phyloP scores from a whole-genome alignment of 2,797 vertebrate genomes.

The Fratercula arctica region DNA sequence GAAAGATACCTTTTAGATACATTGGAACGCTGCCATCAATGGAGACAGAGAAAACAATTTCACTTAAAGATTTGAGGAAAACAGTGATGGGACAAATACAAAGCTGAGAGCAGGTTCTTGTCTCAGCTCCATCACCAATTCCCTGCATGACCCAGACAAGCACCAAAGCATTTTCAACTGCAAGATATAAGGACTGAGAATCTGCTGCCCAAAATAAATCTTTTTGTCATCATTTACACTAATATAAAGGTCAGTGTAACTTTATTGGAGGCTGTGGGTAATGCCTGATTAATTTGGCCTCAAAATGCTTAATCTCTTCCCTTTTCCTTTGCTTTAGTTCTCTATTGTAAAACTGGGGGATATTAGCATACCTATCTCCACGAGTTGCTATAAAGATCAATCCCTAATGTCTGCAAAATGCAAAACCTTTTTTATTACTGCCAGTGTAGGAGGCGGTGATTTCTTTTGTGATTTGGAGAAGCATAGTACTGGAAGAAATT shows the following conservation, averaged over 20 bases:
- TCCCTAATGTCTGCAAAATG: constrained; percentile 56
- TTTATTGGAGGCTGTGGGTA: background rate
- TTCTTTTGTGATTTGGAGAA: constrained; percentile 65
- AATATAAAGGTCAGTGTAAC: background rate
- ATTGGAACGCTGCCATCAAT: background rate
- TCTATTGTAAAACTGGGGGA: constrained; percentile 20
- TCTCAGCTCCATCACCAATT: background rate
- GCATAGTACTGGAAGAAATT: constrained; percentile 40
- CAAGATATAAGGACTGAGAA: background rate
- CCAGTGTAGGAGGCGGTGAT: constrained; percentile 62
- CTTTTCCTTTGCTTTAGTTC: constrained; percentile 6
- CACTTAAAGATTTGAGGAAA: background rate
- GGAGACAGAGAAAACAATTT: background rate
- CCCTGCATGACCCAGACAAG: background rate
- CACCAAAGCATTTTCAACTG: background rate
- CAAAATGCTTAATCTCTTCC: background rate
- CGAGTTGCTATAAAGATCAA: constrained; percentile 39
- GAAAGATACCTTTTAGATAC: background rate
- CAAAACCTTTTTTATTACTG: constrained; percentile 49
- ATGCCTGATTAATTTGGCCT: background rate
- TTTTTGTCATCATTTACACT: background rate
- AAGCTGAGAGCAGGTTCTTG: background rate
- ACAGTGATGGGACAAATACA: background rate
- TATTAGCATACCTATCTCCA: constrained; percentile 34
- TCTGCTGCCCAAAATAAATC: background rate